Evolutionary conservation across 2,888 invertebrate genomes (phyloP).

Genomic region (Ellobium chinense): DNA sequence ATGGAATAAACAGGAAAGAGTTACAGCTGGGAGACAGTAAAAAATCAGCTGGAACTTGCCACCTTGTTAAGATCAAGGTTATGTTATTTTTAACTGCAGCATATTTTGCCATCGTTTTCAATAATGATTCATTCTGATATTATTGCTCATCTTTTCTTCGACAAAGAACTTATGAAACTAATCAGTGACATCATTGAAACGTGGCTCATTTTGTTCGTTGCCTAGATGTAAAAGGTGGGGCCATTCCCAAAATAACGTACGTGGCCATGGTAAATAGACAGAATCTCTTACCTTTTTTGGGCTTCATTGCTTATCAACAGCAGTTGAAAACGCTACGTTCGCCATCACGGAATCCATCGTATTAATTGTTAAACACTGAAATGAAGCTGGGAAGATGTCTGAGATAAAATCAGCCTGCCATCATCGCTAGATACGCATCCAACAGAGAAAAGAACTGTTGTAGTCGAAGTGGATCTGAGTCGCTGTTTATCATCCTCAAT

Average conservation of each 20-base stretch:
- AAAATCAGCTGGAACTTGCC: too few species aligned
- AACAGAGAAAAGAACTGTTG: conserved; percentile 7
- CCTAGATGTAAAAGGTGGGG: not conserved
- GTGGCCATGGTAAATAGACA: not conserved
- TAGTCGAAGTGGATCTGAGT: not conserved
- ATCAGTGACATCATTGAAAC: too few species aligned
- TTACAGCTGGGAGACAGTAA: too few species aligned
- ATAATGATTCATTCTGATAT: too few species aligned
- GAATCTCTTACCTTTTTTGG: conserved; percentile 40
- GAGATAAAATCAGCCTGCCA: not conserved
- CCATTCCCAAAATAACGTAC: not conserved
- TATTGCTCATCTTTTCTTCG: too few species aligned
- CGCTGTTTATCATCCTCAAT: conserved; percentile 37
- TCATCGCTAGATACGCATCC: not conserved
- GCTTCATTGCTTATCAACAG: conserved; percentile 34
- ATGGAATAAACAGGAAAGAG: too few species aligned
- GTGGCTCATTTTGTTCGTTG: too few species aligned
- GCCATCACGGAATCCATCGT: not conserved
- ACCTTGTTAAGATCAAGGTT: not conserved
- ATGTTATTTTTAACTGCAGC: not conserved
- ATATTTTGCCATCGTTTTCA: too few species aligned
- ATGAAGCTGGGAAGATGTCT: not conserved
- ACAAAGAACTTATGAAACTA: too few species aligned
- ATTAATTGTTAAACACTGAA: not conserved
- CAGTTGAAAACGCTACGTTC: not conserved